phyloP scores from a whole-genome alignment of 2,113 vertebrate genomes.

The Epinephelus lanceolatus region DNA sequence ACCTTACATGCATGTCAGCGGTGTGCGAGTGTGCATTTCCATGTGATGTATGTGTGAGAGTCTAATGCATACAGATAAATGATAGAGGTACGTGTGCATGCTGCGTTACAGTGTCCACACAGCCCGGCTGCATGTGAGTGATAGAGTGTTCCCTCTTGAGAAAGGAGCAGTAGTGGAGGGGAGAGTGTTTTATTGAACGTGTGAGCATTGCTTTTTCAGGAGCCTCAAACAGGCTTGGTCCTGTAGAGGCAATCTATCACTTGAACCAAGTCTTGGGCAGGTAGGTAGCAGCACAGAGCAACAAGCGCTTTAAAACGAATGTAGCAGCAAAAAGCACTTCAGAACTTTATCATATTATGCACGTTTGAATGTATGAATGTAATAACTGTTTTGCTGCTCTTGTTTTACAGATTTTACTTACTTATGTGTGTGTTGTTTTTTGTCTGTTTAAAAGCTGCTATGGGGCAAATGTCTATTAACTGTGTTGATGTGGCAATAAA shows the following conservation, averaged over 20 bases:
- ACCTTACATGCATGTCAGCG: conserved; percentile 32
- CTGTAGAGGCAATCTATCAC: conserved; percentile 63
- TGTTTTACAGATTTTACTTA: too few relatives aligned
- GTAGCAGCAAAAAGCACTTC: too few relatives aligned
- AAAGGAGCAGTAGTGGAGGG: conserved; percentile 18
- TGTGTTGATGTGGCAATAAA: too few relatives aligned
- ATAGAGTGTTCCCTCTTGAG: conserved; percentile 55
- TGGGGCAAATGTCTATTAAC: too few relatives aligned
- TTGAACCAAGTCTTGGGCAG: conserved; percentile 20
- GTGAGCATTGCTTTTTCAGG: conserved; percentile 57
- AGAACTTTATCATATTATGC: too few relatives aligned
- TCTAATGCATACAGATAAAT: conserved; percentile 34
- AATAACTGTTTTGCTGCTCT: too few relatives aligned
- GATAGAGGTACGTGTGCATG: conserved; percentile 10
- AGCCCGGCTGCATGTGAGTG: conserved; percentile 23
- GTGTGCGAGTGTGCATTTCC: conserved; percentile 34
- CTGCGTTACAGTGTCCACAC: conserved; percentile 21
- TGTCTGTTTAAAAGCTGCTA: too few relatives aligned
- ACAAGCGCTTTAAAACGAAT: too few relatives aligned
- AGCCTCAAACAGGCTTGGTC: conserved; percentile 47
- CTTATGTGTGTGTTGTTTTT: too few relatives aligned
- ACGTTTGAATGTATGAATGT: too few relatives aligned
- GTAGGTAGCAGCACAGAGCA: too few relatives aligned
- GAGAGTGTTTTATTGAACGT: conserved; percentile 60
- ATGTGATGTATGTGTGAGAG: conserved; percentile 29